phyloP scores from a whole-genome alignment of 1,140 invertebrate genomes.

The Myzus persicae region DNA sequence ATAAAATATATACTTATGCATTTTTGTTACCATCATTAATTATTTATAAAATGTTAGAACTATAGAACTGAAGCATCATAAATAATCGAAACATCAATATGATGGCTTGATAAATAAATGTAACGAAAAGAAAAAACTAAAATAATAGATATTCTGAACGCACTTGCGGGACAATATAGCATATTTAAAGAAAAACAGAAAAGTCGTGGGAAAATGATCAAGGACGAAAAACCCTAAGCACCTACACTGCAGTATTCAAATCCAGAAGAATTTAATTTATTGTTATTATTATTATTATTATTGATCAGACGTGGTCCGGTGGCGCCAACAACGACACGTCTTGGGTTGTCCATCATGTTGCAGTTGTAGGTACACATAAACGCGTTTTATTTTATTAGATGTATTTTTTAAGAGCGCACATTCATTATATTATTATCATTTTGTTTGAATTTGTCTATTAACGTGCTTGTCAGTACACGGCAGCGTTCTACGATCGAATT shows the following conservation, averaged over 20 bases:
- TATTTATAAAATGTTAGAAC: no score
- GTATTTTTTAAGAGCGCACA: neutral
- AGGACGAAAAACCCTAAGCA: neutral
- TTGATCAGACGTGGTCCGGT: slow-evolving; percentile 20
- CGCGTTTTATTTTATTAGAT: slow-evolving; percentile 43
- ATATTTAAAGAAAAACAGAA: neutral
- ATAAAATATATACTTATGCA: no score
- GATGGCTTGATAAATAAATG: neutral
- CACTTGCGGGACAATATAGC: neutral
- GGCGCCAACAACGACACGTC: slow-evolving; percentile 40
- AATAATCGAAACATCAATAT: neutral
- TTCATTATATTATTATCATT: neutral
- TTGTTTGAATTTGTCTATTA: slow-evolving; percentile 37
- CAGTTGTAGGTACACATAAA: neutral
- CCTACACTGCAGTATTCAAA: neutral
- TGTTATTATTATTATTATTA: slow-evolving; percentile 2
- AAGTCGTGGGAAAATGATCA: neutral
- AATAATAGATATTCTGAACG: neutral
- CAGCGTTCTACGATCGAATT: slow-evolving; percentile 8
- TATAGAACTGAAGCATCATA: neutral
- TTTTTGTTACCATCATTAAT: no score
- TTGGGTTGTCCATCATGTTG: neutral
- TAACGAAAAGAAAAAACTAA: neutral
- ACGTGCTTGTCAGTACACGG: slow-evolving; percentile 39
- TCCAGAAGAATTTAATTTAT: slow-evolving; percentile 6